Conservation (phyloP, 2,113 vertebrate species). For the Chrysemys picta region DNA sequence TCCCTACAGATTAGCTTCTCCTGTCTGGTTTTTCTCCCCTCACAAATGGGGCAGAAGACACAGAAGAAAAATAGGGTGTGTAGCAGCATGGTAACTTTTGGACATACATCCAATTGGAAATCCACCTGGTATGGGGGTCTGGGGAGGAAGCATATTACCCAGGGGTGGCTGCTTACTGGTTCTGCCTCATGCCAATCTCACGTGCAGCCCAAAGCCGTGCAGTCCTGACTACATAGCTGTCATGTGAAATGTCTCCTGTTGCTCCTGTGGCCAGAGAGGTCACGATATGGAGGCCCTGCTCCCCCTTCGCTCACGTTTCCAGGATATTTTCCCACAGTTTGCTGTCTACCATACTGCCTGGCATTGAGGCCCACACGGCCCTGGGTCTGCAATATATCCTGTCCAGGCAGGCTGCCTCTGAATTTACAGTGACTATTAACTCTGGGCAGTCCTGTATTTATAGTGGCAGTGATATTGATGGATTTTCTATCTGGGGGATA, state of each 20-base stretch:
- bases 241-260: neutral
- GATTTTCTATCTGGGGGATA: constrained; percentile 27
- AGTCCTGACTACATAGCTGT: accelerated
- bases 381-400: neutral
- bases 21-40: neutral
- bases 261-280: neutral
- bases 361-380: neutral
- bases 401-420: neutral
- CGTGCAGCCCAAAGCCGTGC: neutral
- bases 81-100: neutral
- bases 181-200: neutral
- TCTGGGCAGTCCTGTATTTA: neutral
- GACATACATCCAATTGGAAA: neutral
- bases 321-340: neutral
- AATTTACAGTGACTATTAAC: neutral
- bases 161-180: neutral
- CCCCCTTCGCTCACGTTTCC: neutral
- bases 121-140: accelerated
- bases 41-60: neutral
- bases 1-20: neutral
- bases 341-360: accelerated
- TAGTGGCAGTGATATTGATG: neutral
- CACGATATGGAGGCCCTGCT: accelerated
- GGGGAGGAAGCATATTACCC: neutral
- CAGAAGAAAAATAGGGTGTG: neutral